Percentiles rank a stretch among this genome's conserved stretches.
Evolutionary conservation across 2,797 vertebrate species (phyloP).

Genomic region (Tokudaia tokunoshimensis): DNA sequence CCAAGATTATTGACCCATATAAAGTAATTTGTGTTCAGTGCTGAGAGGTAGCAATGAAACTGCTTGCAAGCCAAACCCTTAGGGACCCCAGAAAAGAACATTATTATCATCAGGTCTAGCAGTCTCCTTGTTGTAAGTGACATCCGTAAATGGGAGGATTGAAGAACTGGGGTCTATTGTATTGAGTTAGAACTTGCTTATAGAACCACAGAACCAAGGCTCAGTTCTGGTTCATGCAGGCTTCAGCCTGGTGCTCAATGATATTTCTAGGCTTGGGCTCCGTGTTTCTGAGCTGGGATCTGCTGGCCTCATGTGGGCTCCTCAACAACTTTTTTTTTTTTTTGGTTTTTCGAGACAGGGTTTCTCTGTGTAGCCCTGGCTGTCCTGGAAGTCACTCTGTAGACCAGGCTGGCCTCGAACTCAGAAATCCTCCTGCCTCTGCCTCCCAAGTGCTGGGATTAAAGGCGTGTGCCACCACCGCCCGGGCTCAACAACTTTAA

Average conservation of each 20-base stretch:
- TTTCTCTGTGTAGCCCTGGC: too few relatives aligned
- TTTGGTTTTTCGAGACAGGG: too few relatives aligned
- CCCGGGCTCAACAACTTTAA: background rate
- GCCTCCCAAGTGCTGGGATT: too few relatives aligned
- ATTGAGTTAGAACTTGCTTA: background rate
- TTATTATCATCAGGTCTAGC: background rate
- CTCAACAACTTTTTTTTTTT: too few relatives aligned
- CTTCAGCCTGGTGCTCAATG: background rate
- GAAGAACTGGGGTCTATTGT: background rate
- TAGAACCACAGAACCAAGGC: background rate
- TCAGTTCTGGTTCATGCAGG: background rate
- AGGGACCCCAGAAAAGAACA: background rate
- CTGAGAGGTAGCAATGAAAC: background rate
- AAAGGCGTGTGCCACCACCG: too few relatives aligned
- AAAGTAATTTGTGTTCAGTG: background rate
- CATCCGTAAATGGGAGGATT: background rate
- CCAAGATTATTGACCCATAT: background rate
- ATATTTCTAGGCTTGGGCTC: background rate
- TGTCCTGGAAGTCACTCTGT: too few relatives aligned
- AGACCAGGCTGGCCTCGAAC: too few relatives aligned
- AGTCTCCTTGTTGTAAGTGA: slow-evolving; percentile 4
- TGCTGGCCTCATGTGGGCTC: background rate
- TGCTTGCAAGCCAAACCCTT: background rate
- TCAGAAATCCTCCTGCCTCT: too few relatives aligned
- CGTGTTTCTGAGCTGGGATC: background rate